Base-by-base conservation (phyloP, 2,888 invertebrate genomes). In the Diaperis boleti region DNA sequence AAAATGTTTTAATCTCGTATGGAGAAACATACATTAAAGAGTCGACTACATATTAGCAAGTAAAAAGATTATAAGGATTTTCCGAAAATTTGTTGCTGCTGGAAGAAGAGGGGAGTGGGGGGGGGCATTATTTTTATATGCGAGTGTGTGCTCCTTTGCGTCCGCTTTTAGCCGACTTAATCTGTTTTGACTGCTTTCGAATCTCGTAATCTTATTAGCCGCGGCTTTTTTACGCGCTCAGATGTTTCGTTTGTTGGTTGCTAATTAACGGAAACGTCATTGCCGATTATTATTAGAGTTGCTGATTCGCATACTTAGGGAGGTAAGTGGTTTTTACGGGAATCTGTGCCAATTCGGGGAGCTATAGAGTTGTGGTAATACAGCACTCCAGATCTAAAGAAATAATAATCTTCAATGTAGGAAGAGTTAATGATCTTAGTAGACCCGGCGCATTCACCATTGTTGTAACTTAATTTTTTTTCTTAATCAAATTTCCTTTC, bases 21-120 rank as follows among this genome's bases (percentile, higher is more conserved):
- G 74, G 74, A 75, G 76, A 74, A 74, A 78, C 74, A 74, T 75
- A 76, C 77, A 76, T 77, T 77, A 76, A 72, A 72, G 70, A 72
- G 72, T 64, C 68, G 69, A 69, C 70, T 73, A 70, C 76, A 74
- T 76, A 77, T 78, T 75, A 77, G 76, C 76, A 74, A 76, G 76
- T 78, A 77, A 78, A 78, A 78, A 78, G 78, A 78, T 78, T 78
- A 78, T 72, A 67, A 72, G 76, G 76, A 77, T 77, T 76, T 73
- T 62, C 66, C 49, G 67, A 72, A 74, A 75, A 74, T 74, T 72
- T 74, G 68, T 68, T 50, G 50, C 59, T 20, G 42, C 42, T n/a
- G n/a, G n/a, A n/a, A n/a, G n/a, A 50, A 50, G 59, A 52, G 41
- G 59, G 52, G 50, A 31, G n/a, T n/a, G n/a, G n/a, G n/a, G n/a